A percentile compares a stretch with the other conserved stretches of the same genome.
These are phyloP conservation scores for Ophion ventricosus DNA, from an alignment of 2,888 invertebrate genomes.

Conservation along the genomic window DNA sequence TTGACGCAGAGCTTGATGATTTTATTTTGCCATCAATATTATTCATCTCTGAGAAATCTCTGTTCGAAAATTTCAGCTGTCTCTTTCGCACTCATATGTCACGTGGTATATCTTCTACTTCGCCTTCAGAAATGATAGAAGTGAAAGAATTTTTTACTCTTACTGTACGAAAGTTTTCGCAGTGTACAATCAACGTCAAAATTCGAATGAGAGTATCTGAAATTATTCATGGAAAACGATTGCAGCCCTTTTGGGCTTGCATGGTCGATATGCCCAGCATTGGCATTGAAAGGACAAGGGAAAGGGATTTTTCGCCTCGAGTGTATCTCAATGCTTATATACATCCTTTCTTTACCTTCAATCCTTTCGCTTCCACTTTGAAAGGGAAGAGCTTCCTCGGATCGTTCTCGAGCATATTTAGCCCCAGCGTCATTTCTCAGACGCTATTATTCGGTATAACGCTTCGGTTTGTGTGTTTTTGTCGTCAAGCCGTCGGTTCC, in stretches of 20 bases:
- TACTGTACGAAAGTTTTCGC: not conserved
- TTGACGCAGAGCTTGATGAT: no score
- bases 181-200: not conserved
- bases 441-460: slow-evolving; percentile 45
- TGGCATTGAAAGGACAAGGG: slow-evolving; percentile 43
- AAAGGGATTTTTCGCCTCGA: slow-evolving; percentile 38
- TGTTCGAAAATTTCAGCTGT: no score
- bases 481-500: slow-evolving; percentile 41
- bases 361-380: not conserved
- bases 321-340: slow-evolving; percentile 46
- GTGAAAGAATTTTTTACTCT: not conserved
- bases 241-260: slow-evolving; percentile 5
- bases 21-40: no score
- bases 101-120: no score
- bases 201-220: not conserved
- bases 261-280: slow-evolving; percentile 13
- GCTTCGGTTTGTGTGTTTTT: slow-evolving; percentile 30
- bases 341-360: slow-evolving; percentile 1
- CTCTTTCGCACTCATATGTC: no score
- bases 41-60: no score
- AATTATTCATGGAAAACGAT: slow-evolving; percentile 16
- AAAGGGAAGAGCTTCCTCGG: slow-evolving; percentile 6
- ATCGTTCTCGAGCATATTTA: slow-evolving; percentile 49
- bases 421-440: slow-evolving; percentile 36
- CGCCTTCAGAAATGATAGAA: no score